Percentiles rank a stretch among this genome's conserved stretches.
These are phyloP conservation scores for Drepana arcuata DNA, from an alignment of 1,140 invertebrate species.

Conservation along the genomic window DNA sequence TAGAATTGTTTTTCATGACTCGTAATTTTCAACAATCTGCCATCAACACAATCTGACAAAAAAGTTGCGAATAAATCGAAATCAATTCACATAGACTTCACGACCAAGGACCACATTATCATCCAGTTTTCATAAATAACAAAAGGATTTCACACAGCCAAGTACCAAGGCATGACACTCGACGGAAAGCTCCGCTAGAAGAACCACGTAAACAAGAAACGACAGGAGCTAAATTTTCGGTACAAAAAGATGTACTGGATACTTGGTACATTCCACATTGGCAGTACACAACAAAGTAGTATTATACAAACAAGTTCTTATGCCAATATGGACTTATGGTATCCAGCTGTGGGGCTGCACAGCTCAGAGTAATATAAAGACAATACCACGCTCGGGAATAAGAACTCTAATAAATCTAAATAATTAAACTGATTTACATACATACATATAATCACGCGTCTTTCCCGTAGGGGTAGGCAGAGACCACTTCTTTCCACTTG, in stretches of 20 bases:
- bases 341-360: constrained; percentile 1
- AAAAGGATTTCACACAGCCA: background rate
- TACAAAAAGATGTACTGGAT: too few species aligned
- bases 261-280: background rate
- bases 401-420: too few species aligned
- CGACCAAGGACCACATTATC: too few species aligned
- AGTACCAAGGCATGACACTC: background rate
- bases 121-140: background rate
- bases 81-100: too few species aligned
- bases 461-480: too few species aligned
- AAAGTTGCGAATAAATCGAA: constrained; percentile 1
- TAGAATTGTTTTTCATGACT: too few species aligned
- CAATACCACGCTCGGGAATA: too few species aligned
- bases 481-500: too few species aligned
- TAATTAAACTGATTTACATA: too few species aligned
- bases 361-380: too few species aligned
- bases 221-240: background rate
- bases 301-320: constrained; percentile 1
- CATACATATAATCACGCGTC: too few species aligned
- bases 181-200: constrained; percentile 1
- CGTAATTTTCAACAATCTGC: too few species aligned
- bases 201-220: constrained; percentile 1
- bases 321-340: constrained; percentile 2
- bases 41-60: background rate
- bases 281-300: background rate